Evolutionary conservation across 2,797 vertebrate species (phyloP), one percentile per base, ranked within the genome.

Genomic region (Aphelocoma californica): DNA sequence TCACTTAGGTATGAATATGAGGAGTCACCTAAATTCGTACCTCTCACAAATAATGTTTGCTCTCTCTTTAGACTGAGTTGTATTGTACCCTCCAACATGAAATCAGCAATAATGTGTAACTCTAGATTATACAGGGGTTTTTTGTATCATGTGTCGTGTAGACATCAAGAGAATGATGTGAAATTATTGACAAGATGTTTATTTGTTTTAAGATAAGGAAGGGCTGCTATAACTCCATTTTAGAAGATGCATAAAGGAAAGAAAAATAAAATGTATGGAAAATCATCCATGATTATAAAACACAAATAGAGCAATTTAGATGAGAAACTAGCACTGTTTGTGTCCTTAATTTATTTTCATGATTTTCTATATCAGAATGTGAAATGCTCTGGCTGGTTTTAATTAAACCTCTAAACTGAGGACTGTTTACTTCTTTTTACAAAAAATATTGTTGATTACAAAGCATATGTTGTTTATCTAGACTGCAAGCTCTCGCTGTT

Each of bases 361-460:
- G 32, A 34, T 83, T 81, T 91, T 71, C 48, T 73, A 8, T 26
- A 81, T 89, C 62, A 79, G 60, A 82, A 61, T 65, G 32, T 66
- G 72, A 71, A 89, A 71, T 90, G 65, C 57, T 70, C 26, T 88
- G 61, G 20, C 71, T 91, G 67, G 25, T 73, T 89, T 90, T 94
- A 94, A 90, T 95, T 94, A 91, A 95, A 88, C 85, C 60, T 86
- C 67, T 12, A 86, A 83, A 81, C 56, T 51, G 51, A 77, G 82
- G 48, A 32, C 26, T 44, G 18, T 32, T 85, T 75, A 16, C 40
- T 75, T 28, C 23, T 38, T 84, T 79, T 66, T 4, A 8, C 12
- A 74, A 86, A 56, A 58, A 70, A 31, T 13, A 23, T 42, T 84
- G 69, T 67, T 84, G 53, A 48, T 50, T 71, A 32, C 12, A 14